A percentile compares a stretch with the other conserved stretches of the same genome.
These are phyloP conservation scores for Gracilinanus agilis DNA, from an alignment of 2,113 vertebrate genomes.

Conservation along the genomic window DNA sequence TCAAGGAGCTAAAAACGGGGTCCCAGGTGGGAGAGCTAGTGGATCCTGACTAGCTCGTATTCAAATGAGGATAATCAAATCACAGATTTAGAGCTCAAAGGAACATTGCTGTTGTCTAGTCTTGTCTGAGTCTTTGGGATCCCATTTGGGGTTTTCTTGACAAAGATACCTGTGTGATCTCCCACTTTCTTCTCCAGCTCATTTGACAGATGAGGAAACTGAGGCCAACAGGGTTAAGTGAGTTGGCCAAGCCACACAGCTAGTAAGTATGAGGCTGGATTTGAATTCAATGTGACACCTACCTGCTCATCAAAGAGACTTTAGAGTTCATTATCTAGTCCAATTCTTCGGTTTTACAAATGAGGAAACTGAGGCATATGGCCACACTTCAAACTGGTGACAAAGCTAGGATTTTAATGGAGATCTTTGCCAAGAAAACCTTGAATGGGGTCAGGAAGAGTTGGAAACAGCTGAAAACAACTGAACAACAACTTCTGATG, in stretches of 20 bases:
- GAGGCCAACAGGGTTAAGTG: neutral
- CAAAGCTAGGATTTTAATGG: neutral
- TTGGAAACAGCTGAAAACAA: too few species aligned
- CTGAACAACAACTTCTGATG: neutral
- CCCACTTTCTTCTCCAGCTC: neutral
- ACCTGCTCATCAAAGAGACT: neutral
- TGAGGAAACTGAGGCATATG: neutral
- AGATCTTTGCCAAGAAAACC: neutral
- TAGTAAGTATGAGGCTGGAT: neutral
- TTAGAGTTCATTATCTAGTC: neutral
- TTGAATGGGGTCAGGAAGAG: too few species aligned
- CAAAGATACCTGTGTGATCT: neutral
- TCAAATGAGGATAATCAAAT: neutral
- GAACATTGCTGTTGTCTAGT: neutral
- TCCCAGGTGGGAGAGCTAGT: neutral
- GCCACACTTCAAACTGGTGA: neutral
- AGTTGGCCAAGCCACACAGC: neutral
- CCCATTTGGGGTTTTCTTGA: neutral
- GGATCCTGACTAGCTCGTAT: neutral
- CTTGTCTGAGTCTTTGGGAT: neutral
- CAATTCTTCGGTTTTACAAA: neutral
- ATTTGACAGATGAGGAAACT: neutral
- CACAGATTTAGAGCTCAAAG: neutral
- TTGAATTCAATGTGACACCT: neutral
- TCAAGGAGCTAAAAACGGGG: neutral